Conservation (phyloP, 2,888 invertebrate genomes). For the Drosophila sordidula region DNA sequence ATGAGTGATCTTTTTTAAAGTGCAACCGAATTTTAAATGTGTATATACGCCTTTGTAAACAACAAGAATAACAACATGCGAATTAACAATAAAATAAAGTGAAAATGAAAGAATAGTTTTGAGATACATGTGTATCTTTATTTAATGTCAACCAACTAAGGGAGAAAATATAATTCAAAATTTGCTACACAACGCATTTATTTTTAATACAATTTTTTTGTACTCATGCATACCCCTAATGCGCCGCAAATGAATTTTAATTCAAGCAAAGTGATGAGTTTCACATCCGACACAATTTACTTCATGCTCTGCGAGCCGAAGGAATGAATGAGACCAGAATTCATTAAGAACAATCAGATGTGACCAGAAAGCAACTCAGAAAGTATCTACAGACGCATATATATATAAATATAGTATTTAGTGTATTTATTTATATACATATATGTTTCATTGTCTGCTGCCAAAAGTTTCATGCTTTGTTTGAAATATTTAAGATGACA, state of each 20-base stretch:
- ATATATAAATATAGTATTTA: slow-evolving; percentile 5
- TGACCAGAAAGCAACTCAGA: slow-evolving; percentile 36
- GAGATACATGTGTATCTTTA: too few relatives aligned
- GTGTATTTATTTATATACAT: slow-evolving; percentile 11
- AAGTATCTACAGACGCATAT: slow-evolving; percentile 11
- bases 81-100: slow-evolving; percentile 14
- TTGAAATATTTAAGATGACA: slow-evolving; percentile 46
- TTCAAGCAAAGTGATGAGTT: slow-evolving; percentile 72
- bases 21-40: slow-evolving; percentile 10
- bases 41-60: slow-evolving; percentile 12
- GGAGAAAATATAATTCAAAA: not conserved
- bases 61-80: too few relatives aligned
- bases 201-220: not conserved
- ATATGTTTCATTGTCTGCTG: slow-evolving; percentile 40
- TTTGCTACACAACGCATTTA: not conserved
- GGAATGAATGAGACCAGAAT: slow-evolving; percentile 70
- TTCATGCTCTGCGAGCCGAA: slow-evolving; percentile 62
- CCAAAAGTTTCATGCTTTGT: slow-evolving; percentile 71
- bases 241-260: slow-evolving; percentile 72
- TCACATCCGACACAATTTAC: slow-evolving; percentile 64
- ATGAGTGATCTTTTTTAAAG: slow-evolving; percentile 62
- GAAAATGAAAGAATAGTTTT: not conserved
- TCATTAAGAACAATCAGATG: slow-evolving; percentile 77
- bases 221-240: slow-evolving; percentile 35
- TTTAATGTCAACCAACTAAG: too few relatives aligned